Base-by-base conservation (phyloP, 2,888 invertebrate genomes). In the Miltochrista miniata region DNA sequence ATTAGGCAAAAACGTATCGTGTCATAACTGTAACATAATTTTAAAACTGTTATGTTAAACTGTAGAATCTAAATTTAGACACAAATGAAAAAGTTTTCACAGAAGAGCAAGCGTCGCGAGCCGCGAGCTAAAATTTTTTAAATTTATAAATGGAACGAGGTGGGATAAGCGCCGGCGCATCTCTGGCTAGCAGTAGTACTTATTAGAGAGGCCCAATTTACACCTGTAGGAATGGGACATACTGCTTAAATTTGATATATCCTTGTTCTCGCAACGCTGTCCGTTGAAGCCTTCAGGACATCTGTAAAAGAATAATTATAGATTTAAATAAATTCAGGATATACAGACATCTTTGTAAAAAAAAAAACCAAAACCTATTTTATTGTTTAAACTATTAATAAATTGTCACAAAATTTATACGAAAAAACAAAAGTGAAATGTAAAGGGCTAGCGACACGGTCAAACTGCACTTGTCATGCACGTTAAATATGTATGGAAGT, bases 221-320 rank as follows among this genome's bases (percentile, higher is more conserved):
- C 95, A 95, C 90, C 94, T 93, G 92, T 94, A 95, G 88, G 94
- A 93, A 90, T 93, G 94, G 94, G 95, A 95, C 95, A 94, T 95
- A 95, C 95, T 95, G 93, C 95, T 94, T 81, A 87, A 86, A 83
- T 93, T 93, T 86, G 93, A 93, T 81, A 95, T 94, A 88, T 95
- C 94, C 94, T 96, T 96, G 87, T 93, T 94, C 90, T 95, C 95
- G 92, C 96, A 96, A 78, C 95, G 94, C 83, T 93, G 93, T 77
- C 96, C 96, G 82, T 94, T 94, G 93, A 94, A 96, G 79, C 95
- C 96, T 83, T 95, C 95, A 71, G 94, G 94, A 90, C 96, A 96
- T 92, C 96, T 96, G 93, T 11, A 59, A 48, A 24, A 13, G 1
- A 13, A 41, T 38, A 11, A 24, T 11, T 0, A 7, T 12, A 12